Conservation (phyloP, 2,888 invertebrate genomes). For the Seladonia tumulorum region DNA sequence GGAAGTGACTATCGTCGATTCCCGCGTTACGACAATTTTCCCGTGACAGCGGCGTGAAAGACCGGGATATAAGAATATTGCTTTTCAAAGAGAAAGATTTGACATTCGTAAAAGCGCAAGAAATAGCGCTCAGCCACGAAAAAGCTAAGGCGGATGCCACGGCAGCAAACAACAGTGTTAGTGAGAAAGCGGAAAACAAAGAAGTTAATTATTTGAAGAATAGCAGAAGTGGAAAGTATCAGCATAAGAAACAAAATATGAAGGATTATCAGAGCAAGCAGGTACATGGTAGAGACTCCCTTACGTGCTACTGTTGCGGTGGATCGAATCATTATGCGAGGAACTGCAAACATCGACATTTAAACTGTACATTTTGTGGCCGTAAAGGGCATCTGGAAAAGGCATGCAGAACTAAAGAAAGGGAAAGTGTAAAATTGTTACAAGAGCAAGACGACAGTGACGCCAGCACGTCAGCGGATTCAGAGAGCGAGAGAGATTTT, state of each 20-base stretch:
- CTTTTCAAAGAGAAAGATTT: neutral
- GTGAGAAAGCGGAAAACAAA: too few relatives aligned
- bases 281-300: too few relatives aligned
- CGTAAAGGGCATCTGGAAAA: neutral
- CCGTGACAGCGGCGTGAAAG: neutral
- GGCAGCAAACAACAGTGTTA: too few relatives aligned
- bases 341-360: conserved; percentile 26
- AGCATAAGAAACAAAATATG: conserved; percentile 12
- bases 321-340: conserved; percentile 25
- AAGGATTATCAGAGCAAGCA: too few relatives aligned
- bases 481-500: too few relatives aligned
- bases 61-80: neutral
- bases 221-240: conserved; percentile 14
- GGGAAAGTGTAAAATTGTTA: neutral
- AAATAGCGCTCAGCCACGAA: neutral
- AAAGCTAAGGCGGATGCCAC: neutral
- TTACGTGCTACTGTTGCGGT: too few relatives aligned
- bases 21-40: too few relatives aligned
- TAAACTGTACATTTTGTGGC: neutral
- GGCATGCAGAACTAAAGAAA: neutral
- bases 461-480: too few relatives aligned
- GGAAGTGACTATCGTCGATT: too few relatives aligned
- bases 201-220: conserved; percentile 10
- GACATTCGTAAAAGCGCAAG: neutral
- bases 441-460: neutral